A percentile compares a stretch with the other conserved stretches of the same genome.
Conservation (phyloP, 2,113 vertebrate species). For the Oriolus oriolus region DNA sequence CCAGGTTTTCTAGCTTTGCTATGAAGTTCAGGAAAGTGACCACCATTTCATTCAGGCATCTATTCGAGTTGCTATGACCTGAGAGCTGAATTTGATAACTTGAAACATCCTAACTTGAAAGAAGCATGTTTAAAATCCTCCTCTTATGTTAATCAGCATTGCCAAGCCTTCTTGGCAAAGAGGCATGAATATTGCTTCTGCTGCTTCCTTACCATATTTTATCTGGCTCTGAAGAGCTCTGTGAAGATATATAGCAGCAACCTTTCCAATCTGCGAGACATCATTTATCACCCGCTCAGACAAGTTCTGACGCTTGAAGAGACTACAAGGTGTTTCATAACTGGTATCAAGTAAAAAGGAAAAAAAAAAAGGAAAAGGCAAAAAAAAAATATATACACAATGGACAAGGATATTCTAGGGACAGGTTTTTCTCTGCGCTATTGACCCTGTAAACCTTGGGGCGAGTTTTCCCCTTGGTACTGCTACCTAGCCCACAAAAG, state of each 20-base stretch:
- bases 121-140: background rate
- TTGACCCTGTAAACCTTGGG: background rate
- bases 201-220: background rate
- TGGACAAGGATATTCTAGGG: background rate
- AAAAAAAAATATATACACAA: background rate
- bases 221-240: background rate
- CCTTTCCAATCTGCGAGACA: background rate
- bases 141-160: background rate
- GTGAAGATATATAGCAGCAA: background rate
- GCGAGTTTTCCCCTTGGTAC: background rate
- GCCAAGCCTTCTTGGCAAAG: background rate
- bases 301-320: background rate
- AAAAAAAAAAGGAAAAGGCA: no score
- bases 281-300: background rate
- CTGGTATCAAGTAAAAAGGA: background rate
- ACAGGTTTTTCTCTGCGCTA: background rate
- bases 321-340: background rate
- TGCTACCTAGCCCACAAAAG: background rate
- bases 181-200: background rate
- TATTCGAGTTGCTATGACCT: background rate
- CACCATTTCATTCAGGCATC: background rate
- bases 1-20: background rate
- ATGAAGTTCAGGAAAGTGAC: background rate
- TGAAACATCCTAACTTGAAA: background rate
- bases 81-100: background rate